Conservation (phyloP, 2,797 vertebrate genomes). For the Poeciliopsis infans region DNA sequence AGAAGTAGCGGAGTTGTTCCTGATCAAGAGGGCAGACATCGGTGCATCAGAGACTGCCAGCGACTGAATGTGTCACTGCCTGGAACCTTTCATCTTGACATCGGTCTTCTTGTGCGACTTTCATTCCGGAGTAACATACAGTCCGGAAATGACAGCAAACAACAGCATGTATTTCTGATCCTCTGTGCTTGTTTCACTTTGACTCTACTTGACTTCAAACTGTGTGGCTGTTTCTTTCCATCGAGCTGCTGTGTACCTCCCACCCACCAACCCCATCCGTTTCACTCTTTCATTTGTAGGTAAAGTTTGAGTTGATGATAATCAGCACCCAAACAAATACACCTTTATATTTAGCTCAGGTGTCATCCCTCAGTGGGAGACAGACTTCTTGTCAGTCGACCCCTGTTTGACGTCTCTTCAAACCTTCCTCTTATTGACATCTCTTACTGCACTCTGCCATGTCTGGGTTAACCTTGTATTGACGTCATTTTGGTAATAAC, state of each 20-base stretch:
- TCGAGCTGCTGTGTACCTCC: background rate
- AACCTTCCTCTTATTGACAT: slow-evolving; percentile 21
- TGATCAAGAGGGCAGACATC: too few species aligned
- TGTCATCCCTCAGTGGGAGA: slow-evolving; percentile 21
- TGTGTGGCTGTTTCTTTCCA: background rate
- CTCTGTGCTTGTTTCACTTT: background rate
- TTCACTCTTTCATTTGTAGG: slow-evolving; percentile 2
- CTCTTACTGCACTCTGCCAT: slow-evolving; percentile 5
- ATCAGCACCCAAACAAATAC: slow-evolving; percentile 46
- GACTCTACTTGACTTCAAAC: background rate
- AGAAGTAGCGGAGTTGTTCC: too few species aligned
- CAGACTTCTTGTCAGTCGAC: background rate
- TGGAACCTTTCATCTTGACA: too few species aligned
- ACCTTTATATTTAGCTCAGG: slow-evolving; percentile 21
- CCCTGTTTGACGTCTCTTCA: slow-evolving; percentile 19
- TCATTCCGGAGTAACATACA: too few species aligned
- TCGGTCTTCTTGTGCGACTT: too few species aligned
- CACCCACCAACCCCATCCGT: background rate
- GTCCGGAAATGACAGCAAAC: too few species aligned
- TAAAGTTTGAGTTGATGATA: slow-evolving; percentile 27
- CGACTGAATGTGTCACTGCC: too few species aligned
- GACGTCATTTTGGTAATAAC: background rate
- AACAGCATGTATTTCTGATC: too few species aligned
- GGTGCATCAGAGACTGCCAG: too few species aligned
- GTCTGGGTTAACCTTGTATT: slow-evolving; percentile 4